A percentile compares a stretch with the other conserved stretches of the same genome.
These are phyloP conservation scores for Hipposideros larvatus DNA, from an alignment of 2,797 vertebrate genomes.

Conservation along the genomic window DNA sequence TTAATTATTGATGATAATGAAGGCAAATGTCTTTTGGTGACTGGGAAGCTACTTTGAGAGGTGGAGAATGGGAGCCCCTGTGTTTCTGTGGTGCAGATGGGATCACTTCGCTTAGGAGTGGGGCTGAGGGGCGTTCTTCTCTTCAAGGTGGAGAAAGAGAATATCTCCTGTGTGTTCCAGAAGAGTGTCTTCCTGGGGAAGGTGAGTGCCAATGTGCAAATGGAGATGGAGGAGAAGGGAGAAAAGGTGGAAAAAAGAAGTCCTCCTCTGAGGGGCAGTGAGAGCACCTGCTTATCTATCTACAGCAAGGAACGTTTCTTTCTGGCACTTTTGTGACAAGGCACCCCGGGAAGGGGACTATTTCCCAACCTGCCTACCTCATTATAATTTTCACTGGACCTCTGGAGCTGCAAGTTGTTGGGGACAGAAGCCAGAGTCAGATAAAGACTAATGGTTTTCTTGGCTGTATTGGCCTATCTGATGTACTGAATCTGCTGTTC, in stretches of 20 bases:
- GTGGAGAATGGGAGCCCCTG: constrained; percentile 89
- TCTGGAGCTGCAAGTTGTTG: constrained; percentile 87
- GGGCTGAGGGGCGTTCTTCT: constrained; percentile 89
- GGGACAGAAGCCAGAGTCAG: constrained; percentile 93
- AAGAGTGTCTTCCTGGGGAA: constrained; percentile 92
- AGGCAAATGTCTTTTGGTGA: constrained; percentile 87
- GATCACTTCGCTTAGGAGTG: constrained; percentile 88
- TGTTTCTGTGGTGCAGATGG: constrained; percentile 91
- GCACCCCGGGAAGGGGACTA: constrained; percentile 89
- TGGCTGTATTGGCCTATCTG: constrained; percentile 95
- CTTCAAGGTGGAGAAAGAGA: constrained; percentile 93
- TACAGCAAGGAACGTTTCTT: constrained; percentile 90
- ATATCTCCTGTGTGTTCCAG: constrained; percentile 93
- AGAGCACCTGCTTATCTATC: constrained; percentile 91
- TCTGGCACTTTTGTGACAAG: constrained; percentile 90
- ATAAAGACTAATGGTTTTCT: constrained; percentile 95
- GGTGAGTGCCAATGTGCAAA: constrained; percentile 85
- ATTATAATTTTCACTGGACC: constrained; percentile 91
- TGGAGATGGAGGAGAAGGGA: constrained; percentile 89
- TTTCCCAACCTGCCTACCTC: constrained; percentile 91
- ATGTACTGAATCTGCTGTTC: constrained; percentile 94
- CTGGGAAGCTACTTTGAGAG: constrained; percentile 80
- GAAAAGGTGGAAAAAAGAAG: constrained; percentile 87
- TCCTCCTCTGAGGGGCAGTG: constrained; percentile 86
- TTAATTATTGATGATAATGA: constrained; percentile 90